Percentiles rank a stretch among this genome's conserved stretches.
Conservation (phyloP, 2,113 vertebrate genomes). For the Pterocles gutturalis region DNA sequence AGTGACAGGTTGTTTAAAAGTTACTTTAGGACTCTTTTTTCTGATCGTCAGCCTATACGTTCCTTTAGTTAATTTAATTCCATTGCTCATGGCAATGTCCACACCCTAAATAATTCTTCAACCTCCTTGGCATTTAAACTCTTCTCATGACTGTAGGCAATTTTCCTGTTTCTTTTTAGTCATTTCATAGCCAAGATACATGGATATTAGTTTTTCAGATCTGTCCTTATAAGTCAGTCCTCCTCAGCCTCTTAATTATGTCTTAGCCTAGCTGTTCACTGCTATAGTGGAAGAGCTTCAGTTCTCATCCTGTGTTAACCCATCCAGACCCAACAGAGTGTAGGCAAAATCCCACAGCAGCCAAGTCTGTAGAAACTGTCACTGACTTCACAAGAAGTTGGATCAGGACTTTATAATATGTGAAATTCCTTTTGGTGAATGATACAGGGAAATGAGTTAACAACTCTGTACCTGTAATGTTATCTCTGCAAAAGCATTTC, state of each 20-base stretch:
- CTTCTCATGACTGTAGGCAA: constrained; percentile 12
- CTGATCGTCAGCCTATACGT: neutral
- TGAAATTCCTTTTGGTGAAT: neutral
- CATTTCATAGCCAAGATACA: neutral
- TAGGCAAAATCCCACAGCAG: neutral
- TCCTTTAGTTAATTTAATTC: constrained; percentile 50
- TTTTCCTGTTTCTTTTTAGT: constrained; percentile 16
- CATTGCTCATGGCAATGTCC: constrained; percentile 27
- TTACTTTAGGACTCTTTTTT: constrained; percentile 17
- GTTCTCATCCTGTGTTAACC: neutral
- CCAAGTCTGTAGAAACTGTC: neutral
- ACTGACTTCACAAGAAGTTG: neutral
- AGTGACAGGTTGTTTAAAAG: constrained; percentile 15
- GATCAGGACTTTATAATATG: neutral
- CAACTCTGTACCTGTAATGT: neutral
- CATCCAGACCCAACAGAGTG: neutral
- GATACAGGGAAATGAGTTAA: neutral
- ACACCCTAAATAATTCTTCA: constrained; percentile 64
- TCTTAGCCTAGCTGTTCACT: neutral
- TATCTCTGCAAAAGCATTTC: neutral
- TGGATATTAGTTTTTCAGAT: constrained; percentile 4
- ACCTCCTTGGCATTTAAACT: constrained; percentile 42
- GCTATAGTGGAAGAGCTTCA: neutral
- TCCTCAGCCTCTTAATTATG: neutral
- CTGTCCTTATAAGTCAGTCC: neutral